phyloP scores from a whole-genome alignment of 2,888 invertebrate genomes.

The Colletes collaris region DNA sequence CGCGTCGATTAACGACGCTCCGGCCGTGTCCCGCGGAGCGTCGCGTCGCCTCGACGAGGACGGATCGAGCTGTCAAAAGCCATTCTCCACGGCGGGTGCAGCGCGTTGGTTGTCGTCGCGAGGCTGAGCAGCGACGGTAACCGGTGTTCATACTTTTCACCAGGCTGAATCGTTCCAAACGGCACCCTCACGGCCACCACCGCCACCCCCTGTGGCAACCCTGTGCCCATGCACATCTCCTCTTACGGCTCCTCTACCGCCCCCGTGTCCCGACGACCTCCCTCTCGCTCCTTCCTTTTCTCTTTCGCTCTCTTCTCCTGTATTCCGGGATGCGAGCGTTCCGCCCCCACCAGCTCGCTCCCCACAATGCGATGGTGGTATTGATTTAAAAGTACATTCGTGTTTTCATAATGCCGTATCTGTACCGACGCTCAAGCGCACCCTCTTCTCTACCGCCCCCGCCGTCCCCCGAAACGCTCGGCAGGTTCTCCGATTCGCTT shows the following conservation, averaged over 20 bases:
- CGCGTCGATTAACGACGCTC: conserved; percentile 36
- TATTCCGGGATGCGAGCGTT: conserved; percentile 73
- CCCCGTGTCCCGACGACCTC: conserved; percentile 47
- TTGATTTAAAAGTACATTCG: conserved; percentile 84
- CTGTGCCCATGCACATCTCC: conserved; percentile 40
- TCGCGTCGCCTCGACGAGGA: conserved; percentile 36
- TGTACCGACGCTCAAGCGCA: conserved; percentile 81
- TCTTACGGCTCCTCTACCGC: conserved; percentile 28
- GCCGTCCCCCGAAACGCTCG: background rate
- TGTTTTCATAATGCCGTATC: conserved; percentile 83
- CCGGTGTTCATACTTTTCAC: conserved; percentile 60
- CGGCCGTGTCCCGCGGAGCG: conserved; percentile 41
- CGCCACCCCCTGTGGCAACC: conserved; percentile 18
- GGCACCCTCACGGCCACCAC: conserved; percentile 47
- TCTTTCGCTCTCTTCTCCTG: conserved; percentile 48
- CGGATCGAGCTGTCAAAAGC: conserved; percentile 48
- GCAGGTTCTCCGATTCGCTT: background rate
- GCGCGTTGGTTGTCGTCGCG: conserved; percentile 36
- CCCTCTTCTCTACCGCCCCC: conserved; percentile 56
- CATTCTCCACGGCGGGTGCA: conserved; percentile 43
- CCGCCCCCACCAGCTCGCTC: conserved; percentile 75
- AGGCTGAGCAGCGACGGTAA: conserved; percentile 45
- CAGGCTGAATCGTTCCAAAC: conserved; percentile 51
- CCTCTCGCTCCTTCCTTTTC: conserved; percentile 49
- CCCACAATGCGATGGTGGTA: conserved; percentile 84